These are phyloP conservation scores for Alviniconcha strummeri DNA, from an alignment of 2,888 invertebrate genomes.

Conservation along the genomic window DNA sequence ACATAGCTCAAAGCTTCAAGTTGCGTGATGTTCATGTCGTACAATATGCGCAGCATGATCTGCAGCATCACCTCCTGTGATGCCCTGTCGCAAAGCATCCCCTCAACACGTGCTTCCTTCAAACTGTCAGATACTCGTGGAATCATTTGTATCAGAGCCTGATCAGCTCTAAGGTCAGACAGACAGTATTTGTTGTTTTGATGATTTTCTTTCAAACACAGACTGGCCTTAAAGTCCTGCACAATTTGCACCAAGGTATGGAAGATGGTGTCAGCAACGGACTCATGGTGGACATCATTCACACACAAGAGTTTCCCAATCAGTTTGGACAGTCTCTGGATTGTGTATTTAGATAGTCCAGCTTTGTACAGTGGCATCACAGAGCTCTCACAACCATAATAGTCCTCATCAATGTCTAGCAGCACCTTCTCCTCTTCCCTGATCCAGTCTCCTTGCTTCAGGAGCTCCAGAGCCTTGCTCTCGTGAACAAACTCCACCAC, in stretches of 20 bases:
- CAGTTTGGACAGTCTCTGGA: constrained; percentile 46
- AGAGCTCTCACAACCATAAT: constrained; percentile 59
- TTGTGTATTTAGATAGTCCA: constrained; percentile 40
- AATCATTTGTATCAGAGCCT: constrained; percentile 37
- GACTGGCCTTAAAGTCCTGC: constrained; percentile 20
- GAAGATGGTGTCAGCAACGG: constrained; percentile 44
- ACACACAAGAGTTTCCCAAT: constrained; percentile 56
- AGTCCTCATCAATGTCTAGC: constrained; percentile 66
- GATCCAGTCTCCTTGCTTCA: constrained; percentile 41
- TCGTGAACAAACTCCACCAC: constrained; percentile 53
- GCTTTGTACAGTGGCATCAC: constrained; percentile 48
- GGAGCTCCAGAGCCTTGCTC: constrained; percentile 43
- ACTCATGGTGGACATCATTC: constrained; percentile 47
- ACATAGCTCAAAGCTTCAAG: constrained; percentile 47
- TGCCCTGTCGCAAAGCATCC: constrained; percentile 31
- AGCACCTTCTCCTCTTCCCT: constrained; percentile 45
- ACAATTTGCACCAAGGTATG: constrained; percentile 24
- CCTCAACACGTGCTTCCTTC: background rate
- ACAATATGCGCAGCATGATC: constrained; percentile 25
- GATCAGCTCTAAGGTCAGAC: constrained; percentile 31
- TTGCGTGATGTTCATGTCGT: constrained; percentile 47
- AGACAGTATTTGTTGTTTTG: constrained; percentile 24
- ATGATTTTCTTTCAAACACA: background rate
- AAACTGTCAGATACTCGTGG: constrained; percentile 27
- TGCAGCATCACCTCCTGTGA: constrained; percentile 10